These are phyloP conservation scores for Drosophila cardini DNA, from an alignment of 1,140 invertebrate species.

Conservation along the genomic window DNA sequence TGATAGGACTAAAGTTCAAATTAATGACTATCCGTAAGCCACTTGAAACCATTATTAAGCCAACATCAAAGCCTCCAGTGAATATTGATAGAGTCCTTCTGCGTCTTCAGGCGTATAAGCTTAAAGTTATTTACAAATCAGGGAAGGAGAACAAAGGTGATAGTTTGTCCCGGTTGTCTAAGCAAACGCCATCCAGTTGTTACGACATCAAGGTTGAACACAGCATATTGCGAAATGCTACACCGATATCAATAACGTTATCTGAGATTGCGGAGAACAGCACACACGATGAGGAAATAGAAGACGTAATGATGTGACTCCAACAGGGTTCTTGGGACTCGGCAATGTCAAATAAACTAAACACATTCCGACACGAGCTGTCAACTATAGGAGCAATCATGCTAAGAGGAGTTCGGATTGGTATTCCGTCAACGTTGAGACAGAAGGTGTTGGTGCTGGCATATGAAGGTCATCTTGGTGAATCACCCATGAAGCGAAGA, in stretches of 20 bases:
- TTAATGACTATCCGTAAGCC: no score
- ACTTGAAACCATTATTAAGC: no score
- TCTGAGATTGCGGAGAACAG: conserved; percentile 17
- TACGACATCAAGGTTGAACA: background rate
- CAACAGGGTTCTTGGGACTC: conserved; percentile 16
- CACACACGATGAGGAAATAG: conserved; percentile 21
- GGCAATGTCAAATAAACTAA: conserved; percentile 10
- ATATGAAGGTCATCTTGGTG: conserved; percentile 8
- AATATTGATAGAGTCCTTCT: no score
- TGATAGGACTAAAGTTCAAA: no score
- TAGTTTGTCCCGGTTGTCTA: no score
- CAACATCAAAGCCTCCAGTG: no score
- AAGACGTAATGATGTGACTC: conserved; percentile 29
- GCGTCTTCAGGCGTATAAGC: no score
- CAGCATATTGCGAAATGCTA: background rate
- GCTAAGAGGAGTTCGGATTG: conserved; percentile 44
- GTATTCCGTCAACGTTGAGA: conserved; percentile 65
- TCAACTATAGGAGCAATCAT: conserved; percentile 31
- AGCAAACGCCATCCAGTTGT: no score
- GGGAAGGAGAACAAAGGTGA: no score
- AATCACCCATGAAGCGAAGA: conserved; percentile 10
- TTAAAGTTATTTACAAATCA: no score
- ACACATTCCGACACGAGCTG: conserved; percentile 35
- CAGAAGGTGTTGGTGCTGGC: background rate
- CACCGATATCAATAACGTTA: conserved; percentile 15